Conservation (phyloP, 2,888 invertebrate genomes). For the Drosophila prolongata region DNA sequence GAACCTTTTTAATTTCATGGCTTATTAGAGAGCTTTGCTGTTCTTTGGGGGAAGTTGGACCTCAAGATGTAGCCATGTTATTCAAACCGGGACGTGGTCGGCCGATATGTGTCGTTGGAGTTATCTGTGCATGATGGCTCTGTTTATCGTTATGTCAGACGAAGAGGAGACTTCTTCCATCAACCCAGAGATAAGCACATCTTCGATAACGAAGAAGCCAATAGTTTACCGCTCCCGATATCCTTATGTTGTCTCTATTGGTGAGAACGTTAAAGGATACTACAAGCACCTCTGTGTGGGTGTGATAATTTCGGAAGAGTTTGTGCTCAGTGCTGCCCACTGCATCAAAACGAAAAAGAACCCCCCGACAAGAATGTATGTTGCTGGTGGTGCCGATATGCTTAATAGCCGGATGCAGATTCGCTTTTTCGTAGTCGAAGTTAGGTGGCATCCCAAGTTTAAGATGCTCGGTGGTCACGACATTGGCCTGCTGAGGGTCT, state of each 20-base stretch:
- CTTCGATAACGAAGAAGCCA: no score
- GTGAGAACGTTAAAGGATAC: slow-evolving; percentile 34
- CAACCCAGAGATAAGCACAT: no score
- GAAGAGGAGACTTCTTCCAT: neutral
- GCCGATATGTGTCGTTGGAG: neutral
- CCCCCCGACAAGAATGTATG: slow-evolving; percentile 40
- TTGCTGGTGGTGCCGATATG: slow-evolving; percentile 61
- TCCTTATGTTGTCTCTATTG: slow-evolving; percentile 66
- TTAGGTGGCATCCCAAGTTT: slow-evolving; percentile 69
- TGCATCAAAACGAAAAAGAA: slow-evolving; percentile 55
- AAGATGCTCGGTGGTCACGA: slow-evolving; percentile 70
- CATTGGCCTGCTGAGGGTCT: slow-evolving; percentile 73
- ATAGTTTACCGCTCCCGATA: neutral
- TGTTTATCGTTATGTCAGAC: neutral
- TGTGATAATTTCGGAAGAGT: slow-evolving; percentile 71
- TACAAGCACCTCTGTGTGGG: slow-evolving; percentile 80
- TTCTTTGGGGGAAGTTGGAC: no score
- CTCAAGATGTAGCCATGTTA: neutral
- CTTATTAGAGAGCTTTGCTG: neutral
- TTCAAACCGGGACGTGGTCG: neutral
- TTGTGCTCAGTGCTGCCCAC: slow-evolving; percentile 82
- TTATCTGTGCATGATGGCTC: neutral
- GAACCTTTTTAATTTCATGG: slow-evolving; percentile 19
- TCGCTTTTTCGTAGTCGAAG: slow-evolving; percentile 57
- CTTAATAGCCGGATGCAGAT: slow-evolving; percentile 41